phyloP scores from a whole-genome alignment of 2,113 vertebrate species.

The Aptenodytes forsteri region DNA sequence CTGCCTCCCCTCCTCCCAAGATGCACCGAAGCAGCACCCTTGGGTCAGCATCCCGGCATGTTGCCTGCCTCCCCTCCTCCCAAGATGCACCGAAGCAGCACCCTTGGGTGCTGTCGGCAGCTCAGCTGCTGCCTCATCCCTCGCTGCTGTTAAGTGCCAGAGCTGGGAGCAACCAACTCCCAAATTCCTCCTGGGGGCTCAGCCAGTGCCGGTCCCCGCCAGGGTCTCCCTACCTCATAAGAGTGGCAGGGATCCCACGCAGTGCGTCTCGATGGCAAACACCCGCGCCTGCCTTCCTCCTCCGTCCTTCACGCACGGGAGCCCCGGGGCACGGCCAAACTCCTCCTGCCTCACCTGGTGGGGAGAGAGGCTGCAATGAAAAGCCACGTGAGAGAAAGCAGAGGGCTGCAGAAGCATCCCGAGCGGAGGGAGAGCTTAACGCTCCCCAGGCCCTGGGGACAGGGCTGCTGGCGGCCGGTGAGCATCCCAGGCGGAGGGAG shows the following conservation, averaged over 20 bases:
- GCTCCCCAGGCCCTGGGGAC: neutral
- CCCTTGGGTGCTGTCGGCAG: neutral
- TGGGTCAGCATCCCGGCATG: neutral
- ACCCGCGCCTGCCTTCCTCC: accelerated
- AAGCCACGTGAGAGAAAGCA: neutral
- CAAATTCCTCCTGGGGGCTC: neutral
- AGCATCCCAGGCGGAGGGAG: neutral
- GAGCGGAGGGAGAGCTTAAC: neutral
- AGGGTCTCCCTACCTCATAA: constrained; percentile 23
- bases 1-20: neutral
- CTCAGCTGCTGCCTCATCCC: neutral
- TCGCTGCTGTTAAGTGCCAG: neutral
- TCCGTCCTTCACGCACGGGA: neutral
- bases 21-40: neutral
- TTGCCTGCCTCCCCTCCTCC: neutral
- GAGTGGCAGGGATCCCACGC: neutral
- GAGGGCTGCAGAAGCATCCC: neutral
- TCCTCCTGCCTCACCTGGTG: neutral
- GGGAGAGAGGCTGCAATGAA: neutral
- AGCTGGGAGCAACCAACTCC: neutral
- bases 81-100: neutral
- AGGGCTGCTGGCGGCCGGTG: neutral
- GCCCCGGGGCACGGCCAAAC: accelerated
- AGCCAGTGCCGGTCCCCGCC: accelerated
- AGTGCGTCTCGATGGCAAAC: neutral